A percentile compares a stretch with the other conserved stretches of the same genome.
Conservation (phyloP, 1,140 invertebrate genomes). For the Caenorhabditis briggsae region DNA sequence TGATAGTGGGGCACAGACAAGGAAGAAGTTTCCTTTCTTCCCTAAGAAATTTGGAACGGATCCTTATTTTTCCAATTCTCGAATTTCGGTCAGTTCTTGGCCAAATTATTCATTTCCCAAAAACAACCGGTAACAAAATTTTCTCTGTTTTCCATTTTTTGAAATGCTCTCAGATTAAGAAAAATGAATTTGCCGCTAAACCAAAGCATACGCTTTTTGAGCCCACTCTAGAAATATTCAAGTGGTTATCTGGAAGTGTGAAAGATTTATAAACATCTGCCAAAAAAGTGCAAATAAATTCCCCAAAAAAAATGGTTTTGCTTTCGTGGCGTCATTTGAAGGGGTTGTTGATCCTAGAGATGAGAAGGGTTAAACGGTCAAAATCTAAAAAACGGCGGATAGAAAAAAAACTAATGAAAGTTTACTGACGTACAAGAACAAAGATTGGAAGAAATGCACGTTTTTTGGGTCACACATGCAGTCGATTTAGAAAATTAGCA, state of each 20-base stretch:
- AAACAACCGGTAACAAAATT: too few relatives aligned
- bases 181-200: background rate
- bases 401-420: background rate
- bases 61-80: too few relatives aligned
- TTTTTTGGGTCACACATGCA: too few relatives aligned
- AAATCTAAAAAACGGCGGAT: background rate
- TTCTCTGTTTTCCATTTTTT: too few relatives aligned
- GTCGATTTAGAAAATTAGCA: too few relatives aligned
- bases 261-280: background rate
- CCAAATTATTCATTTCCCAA: too few relatives aligned
- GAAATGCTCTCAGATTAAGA: background rate
- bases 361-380: background rate
- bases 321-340: background rate
- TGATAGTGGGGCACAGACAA: too few relatives aligned
- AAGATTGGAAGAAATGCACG: background rate
- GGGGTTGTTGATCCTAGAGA: background rate
- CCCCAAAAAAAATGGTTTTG: background rate
- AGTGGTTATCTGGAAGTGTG: background rate
- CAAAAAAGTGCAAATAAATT: background rate
- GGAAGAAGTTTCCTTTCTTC: too few relatives aligned
- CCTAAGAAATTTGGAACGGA: too few relatives aligned
- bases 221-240: slow-evolving; percentile 3
- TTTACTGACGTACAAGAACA: background rate
- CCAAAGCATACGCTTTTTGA: background rate
- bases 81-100: too few relatives aligned